Conservation (phyloP, 2,797 vertebrate genomes). For the Rhodeus uyekii region DNA sequence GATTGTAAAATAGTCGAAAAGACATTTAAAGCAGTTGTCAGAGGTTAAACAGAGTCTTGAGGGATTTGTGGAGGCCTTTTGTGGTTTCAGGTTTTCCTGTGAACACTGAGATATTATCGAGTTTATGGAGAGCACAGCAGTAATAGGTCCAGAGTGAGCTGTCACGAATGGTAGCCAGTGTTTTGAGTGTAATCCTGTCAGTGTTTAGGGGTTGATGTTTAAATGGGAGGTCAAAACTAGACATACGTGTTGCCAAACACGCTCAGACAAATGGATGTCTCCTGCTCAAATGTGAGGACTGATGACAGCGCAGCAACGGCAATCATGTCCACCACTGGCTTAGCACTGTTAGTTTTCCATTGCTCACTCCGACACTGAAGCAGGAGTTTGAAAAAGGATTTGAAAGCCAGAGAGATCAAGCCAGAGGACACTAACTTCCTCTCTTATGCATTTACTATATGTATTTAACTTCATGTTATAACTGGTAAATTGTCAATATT, state of each 20-base stretch:
- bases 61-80: constrained; percentile 23
- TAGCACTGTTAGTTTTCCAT: not conserved
- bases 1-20: constrained; percentile 24
- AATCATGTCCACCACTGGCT: not conserved
- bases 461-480: not conserved
- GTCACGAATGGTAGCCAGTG: not conserved
- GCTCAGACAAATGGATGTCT: constrained; percentile 13
- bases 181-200: constrained; percentile 14
- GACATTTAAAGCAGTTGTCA: constrained; percentile 19
- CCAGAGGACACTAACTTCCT: not conserved
- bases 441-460: not conserved
- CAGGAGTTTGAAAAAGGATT: not conserved
- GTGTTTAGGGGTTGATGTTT: constrained; percentile 60
- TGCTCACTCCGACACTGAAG: constrained; percentile 15
- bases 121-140: constrained; percentile 5
- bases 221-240: constrained; percentile 69
- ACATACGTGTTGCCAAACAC: constrained; percentile 70
- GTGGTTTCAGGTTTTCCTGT: constrained; percentile 2
- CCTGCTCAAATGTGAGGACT: not conserved
- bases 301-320: not conserved
- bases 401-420: not conserved
- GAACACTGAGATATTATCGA: not conserved
- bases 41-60: constrained; percentile 12
- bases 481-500: not conserved
- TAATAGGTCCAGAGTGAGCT: constrained; percentile 6